Evolutionary conservation across 1,140 invertebrate species (phyloP), one percentile per base, ranked within the genome.

Genomic region (Atta texana): DNA sequence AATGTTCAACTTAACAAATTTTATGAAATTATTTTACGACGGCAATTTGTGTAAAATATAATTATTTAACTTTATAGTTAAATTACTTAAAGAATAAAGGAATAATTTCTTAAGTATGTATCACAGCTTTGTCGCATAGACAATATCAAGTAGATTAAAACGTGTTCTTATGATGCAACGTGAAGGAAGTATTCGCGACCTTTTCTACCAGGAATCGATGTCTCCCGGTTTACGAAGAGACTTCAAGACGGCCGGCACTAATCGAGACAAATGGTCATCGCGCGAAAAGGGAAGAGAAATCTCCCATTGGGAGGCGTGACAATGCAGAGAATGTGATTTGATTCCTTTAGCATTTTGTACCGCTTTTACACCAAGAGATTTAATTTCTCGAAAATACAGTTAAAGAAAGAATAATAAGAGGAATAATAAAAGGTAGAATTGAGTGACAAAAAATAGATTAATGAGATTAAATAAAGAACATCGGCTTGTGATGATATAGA

Each of bases 261-360:
- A 69, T 80, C 88, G 76, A 59, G 63, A 75, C 77, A 74, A 81
- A 87, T 88, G 76, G 44, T 61, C 85, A 75, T 57, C 18, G 85
- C 86, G 85, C 68, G 85, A 88, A 87, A 89, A 88, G 87, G 68
- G 87, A 75, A 77, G 44, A 82, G 71, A 74, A 72, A 74, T 55
- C 87, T 90, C 77, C 89, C 84, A 66, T 57, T 87, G 89, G 84
- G 81, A 88, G 88, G 87, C 88, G 86, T 88, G 88, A 92, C 88
- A 89, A 93, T 85, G 87, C 82, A 51, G 88, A 76, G 92, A 93
- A 94, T 93, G 92, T 90, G 89, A 94, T 93, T 94, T 93, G 90
- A 93, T 93, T 93, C 90, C 91, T 93, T 93, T 90, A 91, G 87
- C 87, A 93, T 93, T 89, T 85, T 69, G 88, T 53, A 57, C 24